These are phyloP conservation scores for Setophaga kirtlandii DNA, from an alignment of 2,113 vertebrate genomes.

Conservation along the genomic window DNA sequence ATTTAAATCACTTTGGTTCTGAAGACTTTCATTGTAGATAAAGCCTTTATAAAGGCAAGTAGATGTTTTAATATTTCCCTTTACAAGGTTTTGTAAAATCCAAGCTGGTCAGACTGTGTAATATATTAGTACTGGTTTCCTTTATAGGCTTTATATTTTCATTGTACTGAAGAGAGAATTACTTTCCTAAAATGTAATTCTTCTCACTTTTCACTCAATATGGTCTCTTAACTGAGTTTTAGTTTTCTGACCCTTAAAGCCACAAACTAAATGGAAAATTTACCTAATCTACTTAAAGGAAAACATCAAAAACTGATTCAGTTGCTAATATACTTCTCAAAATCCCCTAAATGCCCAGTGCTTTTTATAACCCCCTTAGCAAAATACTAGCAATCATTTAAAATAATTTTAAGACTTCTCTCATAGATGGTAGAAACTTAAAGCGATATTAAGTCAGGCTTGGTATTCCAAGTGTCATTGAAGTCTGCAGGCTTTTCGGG, in stretches of 20 bases:
- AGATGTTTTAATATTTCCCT: not conserved
- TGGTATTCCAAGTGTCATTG: not conserved
- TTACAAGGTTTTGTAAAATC: not conserved
- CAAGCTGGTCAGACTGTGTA: not conserved
- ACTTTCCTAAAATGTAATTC: not conserved
- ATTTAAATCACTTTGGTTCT: not conserved
- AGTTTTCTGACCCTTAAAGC: not conserved
- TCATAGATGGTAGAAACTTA: not conserved
- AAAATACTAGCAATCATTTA: not conserved
- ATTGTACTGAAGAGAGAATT: not conserved
- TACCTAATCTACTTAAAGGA: conserved; percentile 19
- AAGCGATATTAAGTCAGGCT: conserved; percentile 31
- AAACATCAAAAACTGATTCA: conserved; percentile 30
- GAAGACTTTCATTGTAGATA: not conserved
- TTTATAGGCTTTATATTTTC: not conserved
- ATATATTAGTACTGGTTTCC: not conserved
- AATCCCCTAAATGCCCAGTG: conserved; percentile 8
- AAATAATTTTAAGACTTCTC: conserved; percentile 60
- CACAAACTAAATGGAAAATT: not conserved
- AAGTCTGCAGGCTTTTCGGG: not conserved
- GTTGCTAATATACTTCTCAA: conserved; percentile 38
- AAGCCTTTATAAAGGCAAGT: not conserved
- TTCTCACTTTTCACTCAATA: not conserved
- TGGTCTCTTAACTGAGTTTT: not conserved
- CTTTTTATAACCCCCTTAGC: not conserved